Percentiles rank a stretch among this genome's conserved stretches.
phyloP scores from a whole-genome alignment of 2,797 vertebrate genomes.

The Coendou prehensilis region DNA sequence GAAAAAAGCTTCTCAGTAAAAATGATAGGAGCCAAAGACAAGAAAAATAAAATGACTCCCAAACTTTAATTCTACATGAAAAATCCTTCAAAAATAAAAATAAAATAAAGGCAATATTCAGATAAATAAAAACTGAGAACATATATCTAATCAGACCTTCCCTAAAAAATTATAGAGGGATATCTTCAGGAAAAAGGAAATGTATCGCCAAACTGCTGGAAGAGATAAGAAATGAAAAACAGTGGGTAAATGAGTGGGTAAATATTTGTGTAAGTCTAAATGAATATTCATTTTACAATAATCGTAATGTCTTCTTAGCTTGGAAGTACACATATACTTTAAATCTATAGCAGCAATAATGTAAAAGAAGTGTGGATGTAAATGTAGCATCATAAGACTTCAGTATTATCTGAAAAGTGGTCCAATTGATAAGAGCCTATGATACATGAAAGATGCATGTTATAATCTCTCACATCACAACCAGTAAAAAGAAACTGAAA shows the following conservation, averaged over 20 bases:
- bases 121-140: not conserved
- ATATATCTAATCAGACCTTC: not conserved
- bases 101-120: constrained; percentile 5
- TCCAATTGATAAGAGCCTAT: not conserved
- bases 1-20: constrained; percentile 11
- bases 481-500: not conserved
- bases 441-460: not conserved
- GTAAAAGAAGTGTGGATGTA: not conserved
- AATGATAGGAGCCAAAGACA: not conserved
- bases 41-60: constrained; percentile 24
- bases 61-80: not conserved
- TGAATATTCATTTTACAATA: not conserved
- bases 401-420: not conserved
- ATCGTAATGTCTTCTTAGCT: not conserved
- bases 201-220: not conserved
- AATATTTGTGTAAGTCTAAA: not conserved
- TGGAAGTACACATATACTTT: not conserved
- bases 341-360: not conserved
- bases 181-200: constrained; percentile 25
- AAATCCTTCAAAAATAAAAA: constrained; percentile 16
- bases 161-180: not conserved
- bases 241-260: not conserved
- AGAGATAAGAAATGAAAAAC: not conserved
- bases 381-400: not conserved
- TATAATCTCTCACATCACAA: not conserved